Conservation (phyloP, 2,113 vertebrate species). For the Hemiscyllium ocellatum region DNA sequence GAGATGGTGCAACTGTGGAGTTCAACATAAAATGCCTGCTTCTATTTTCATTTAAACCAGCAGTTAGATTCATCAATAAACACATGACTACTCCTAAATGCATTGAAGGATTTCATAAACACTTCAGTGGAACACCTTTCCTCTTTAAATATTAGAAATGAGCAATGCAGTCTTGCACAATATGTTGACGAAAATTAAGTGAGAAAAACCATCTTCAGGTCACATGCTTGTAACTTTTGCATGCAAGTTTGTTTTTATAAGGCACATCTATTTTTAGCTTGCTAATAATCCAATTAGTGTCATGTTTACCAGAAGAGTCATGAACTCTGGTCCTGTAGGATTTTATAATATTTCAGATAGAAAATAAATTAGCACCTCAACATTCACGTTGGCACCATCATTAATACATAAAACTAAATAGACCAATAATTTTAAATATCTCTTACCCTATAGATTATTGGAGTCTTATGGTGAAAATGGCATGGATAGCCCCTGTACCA, state of each 20-base stretch:
- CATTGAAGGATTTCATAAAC: not conserved
- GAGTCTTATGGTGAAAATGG: constrained; percentile 12
- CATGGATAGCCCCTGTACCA: not conserved
- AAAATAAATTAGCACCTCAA: constrained; percentile 4
- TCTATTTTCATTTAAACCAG: not conserved
- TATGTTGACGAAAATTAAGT: not conserved
- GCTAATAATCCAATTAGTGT: constrained; percentile 20
- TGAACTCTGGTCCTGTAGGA: not conserved
- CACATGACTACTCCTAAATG: too few relatives aligned
- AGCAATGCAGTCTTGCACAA: not conserved
- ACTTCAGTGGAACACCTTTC: not conserved
- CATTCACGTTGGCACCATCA: not conserved
- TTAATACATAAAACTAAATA: not conserved
- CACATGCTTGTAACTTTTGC: not conserved
- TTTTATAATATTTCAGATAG: not conserved
- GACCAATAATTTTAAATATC: not conserved
- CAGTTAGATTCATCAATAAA: not conserved
- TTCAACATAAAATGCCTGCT: not conserved
- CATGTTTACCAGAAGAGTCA: not conserved
- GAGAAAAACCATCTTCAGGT: not conserved
- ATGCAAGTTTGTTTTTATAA: not conserved
- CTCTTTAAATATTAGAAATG: not conserved
- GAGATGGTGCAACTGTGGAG: not conserved
- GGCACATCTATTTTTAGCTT: not conserved
- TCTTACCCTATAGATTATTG: constrained; percentile 14